A percentile compares a stretch with the other conserved stretches of the same genome.
phyloP scores from a whole-genome alignment of 2,113 vertebrate genomes.

The Balaeniceps rex region DNA sequence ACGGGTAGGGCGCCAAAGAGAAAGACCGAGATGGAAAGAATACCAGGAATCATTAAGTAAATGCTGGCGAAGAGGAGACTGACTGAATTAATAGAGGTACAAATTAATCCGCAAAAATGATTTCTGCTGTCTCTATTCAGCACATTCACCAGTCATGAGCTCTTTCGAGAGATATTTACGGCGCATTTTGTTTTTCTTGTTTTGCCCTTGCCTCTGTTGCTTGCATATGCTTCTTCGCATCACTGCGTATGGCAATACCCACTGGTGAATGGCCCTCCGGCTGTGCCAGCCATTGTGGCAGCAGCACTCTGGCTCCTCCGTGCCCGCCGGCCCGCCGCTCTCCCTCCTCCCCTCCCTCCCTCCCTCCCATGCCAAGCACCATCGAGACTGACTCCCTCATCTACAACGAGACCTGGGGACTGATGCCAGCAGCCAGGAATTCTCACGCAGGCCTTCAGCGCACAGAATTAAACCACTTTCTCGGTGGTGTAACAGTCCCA shows the following conservation, averaged over 20 bases:
- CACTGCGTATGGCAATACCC: conserved; percentile 35
- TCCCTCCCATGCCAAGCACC: conserved; percentile 55
- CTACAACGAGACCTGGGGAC: conserved; percentile 49
- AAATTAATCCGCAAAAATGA: background rate
- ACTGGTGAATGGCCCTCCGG: conserved; percentile 18
- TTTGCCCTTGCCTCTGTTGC: conserved; percentile 23
- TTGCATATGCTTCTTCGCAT: conserved; percentile 51
- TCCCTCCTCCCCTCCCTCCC: background rate
- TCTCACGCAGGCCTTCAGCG: conserved; percentile 29
- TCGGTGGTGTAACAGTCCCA: background rate
- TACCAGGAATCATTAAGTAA: background rate
- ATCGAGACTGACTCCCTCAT: conserved; percentile 59
- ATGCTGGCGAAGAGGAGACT: background rate
- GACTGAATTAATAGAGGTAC: background rate
- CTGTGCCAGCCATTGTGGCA: conserved; percentile 59
- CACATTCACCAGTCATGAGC: background rate
- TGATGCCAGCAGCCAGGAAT: conserved; percentile 64
- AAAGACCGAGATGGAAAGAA: background rate
- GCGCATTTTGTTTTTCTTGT: background rate
- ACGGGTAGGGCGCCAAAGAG: background rate
- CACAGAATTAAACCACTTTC: conserved; percentile 29
- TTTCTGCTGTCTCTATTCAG: background rate
- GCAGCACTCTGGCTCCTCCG: conserved; percentile 25
- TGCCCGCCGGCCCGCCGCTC: background rate
- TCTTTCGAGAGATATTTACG: background rate